Evolutionary conservation across 2,113 vertebrate genomes (phyloP).

Genomic region (Phalacrocorax carbo): DNA sequence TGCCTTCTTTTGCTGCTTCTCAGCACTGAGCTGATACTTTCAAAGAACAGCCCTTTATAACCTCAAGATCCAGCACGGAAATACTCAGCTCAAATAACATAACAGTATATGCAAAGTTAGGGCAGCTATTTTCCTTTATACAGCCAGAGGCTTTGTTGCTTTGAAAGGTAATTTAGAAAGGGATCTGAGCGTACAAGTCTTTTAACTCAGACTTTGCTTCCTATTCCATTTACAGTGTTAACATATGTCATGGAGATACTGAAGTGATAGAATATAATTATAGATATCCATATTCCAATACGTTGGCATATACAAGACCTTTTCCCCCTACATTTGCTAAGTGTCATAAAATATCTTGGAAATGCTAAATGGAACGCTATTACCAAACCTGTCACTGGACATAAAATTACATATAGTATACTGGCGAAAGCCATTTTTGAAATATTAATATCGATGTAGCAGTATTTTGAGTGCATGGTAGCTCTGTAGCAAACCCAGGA

Average conservation of each 20-base stretch:
- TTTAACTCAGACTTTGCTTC: not conserved
- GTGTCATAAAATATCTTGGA: not conserved
- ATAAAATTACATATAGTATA: not conserved
- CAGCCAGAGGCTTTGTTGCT: not conserved
- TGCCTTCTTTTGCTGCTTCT: not conserved
- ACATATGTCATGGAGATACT: not conserved
- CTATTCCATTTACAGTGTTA: not conserved
- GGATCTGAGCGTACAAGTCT: not conserved
- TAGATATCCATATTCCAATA: not conserved
- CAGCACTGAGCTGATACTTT: not conserved
- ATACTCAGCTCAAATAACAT: not conserved
- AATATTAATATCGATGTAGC: not conserved
- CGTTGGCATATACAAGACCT: not conserved
- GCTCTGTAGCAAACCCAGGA: not conserved
- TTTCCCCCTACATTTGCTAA: not conserved
- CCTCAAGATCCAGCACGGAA: not conserved
- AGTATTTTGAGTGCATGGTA: not conserved
- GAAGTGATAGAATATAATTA: not conserved
- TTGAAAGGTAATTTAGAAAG: constrained; percentile 1
- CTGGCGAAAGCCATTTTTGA: not conserved
- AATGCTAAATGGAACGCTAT: not conserved
- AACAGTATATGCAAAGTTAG: not conserved
- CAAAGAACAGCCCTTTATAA: not conserved
- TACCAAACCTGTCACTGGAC: not conserved
- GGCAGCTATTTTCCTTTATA: not conserved